phyloP scores from a whole-genome alignment of 1,140 invertebrate species.

The Rhysida immarginata region DNA sequence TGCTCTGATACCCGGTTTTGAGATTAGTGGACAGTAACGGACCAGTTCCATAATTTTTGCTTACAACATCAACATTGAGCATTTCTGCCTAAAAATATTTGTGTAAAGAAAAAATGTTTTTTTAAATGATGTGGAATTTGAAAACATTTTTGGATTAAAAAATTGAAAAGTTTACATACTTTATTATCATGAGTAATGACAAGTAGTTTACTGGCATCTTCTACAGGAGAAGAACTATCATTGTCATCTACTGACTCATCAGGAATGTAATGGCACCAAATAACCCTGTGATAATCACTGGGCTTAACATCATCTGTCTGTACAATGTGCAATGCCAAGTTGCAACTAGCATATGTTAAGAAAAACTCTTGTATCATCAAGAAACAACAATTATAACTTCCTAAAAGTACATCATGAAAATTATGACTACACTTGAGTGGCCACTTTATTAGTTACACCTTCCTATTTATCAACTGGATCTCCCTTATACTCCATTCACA shows the following conservation, averaged over 20 bases:
- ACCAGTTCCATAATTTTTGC: constrained; percentile 33
- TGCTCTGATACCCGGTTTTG: constrained; percentile 43
- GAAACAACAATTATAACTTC: too few relatives aligned
- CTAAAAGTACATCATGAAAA: too few relatives aligned
- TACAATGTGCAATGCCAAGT: constrained; percentile 33
- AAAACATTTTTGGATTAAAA: neutral
- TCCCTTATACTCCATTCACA: too few relatives aligned
- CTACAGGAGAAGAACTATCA: constrained; percentile 30
- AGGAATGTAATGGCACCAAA: constrained; percentile 86
- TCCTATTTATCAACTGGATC: too few relatives aligned
- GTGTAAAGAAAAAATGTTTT: neutral
- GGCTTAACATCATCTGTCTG: constrained; percentile 28
- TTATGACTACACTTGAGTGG: too few relatives aligned
- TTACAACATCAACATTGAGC: constrained; percentile 41
- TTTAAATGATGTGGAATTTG: neutral
- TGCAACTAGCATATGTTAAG: too few relatives aligned
- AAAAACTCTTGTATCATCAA: neutral
- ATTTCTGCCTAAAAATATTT: constrained; percentile 43
- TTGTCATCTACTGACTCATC: constrained; percentile 34
- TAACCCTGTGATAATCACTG: constrained; percentile 42
- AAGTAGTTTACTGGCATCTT: constrained; percentile 59
- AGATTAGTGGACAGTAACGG: constrained; percentile 33
- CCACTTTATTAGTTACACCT: too few relatives aligned
- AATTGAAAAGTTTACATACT: constrained; percentile 32
- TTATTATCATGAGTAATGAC: constrained; percentile 59